Percentiles rank a stretch among this genome's conserved stretches.
Conservation (phyloP, 2,888 invertebrate species). For the Diarsia mendica region DNA sequence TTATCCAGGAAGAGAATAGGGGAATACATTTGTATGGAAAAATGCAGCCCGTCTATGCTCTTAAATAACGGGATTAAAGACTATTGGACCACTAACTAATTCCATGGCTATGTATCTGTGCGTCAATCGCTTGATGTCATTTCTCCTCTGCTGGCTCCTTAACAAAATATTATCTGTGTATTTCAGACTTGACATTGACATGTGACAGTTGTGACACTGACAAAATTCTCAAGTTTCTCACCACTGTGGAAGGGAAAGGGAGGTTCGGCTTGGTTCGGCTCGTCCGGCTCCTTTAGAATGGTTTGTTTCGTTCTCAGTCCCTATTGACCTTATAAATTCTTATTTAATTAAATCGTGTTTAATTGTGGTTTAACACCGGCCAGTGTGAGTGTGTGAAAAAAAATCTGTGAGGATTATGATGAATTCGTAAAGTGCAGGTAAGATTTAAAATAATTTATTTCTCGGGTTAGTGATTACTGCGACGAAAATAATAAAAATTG, state of each 20-base stretch:
- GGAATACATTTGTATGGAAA: no score
- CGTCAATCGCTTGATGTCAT: not conserved
- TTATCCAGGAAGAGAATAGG: no score
- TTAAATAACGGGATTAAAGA: not conserved
- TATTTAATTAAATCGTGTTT: conserved; percentile 39
- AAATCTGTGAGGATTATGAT: conserved; percentile 17
- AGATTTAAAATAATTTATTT: conserved; percentile 7
- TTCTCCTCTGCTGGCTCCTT: not conserved
- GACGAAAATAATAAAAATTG: conserved; percentile 38
- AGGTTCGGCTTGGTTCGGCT: no score
- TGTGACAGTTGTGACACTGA: conserved; percentile 13
- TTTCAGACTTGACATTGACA: not conserved
- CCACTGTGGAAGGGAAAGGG: conserved; percentile 13
- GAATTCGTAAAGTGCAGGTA: conserved; percentile 51
- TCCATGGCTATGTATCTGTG: not conserved
- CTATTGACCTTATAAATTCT: conserved; percentile 24
- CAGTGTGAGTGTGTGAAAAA: conserved; percentile 25
- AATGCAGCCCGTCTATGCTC: no score
- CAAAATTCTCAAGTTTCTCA: conserved; percentile 2
- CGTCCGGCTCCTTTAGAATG: conserved; percentile 21
- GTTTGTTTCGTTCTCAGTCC: conserved; percentile 1
- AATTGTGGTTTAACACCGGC: conserved; percentile 24
- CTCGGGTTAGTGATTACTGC: conserved; percentile 8
- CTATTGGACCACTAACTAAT: not conserved
- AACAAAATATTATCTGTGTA: not conserved